Conservation (phyloP, 2,113 vertebrate species). For the Lates calcarifer region DNA sequence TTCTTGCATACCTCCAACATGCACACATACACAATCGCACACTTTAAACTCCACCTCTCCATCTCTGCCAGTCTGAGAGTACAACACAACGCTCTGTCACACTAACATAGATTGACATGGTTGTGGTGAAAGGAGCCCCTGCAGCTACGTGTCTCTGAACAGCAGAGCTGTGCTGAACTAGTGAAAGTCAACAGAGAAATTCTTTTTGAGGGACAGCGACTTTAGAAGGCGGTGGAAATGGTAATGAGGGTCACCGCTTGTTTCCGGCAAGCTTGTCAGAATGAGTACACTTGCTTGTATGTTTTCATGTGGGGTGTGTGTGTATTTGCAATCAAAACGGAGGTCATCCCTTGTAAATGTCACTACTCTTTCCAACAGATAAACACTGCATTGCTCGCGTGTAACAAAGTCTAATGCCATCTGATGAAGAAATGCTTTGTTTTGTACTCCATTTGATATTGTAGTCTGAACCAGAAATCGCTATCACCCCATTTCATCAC, state of each 20-base stretch:
- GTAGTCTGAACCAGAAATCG: slow-evolving; percentile 10
- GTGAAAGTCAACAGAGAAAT: slow-evolving; percentile 48
- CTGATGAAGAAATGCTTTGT: slow-evolving; percentile 24
- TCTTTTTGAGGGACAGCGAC: slow-evolving; percentile 17
- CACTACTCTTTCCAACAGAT: not conserved
- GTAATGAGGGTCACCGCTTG: slow-evolving; percentile 44
- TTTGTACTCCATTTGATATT: slow-evolving; percentile 37
- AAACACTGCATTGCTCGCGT: not conserved
- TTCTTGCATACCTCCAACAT: not conserved
- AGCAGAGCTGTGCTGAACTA: slow-evolving; percentile 23
- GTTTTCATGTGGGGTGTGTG: not conserved
- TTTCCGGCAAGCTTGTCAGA: slow-evolving; percentile 38
- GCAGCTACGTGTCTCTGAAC: slow-evolving; percentile 46
- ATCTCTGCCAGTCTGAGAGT: slow-evolving; percentile 31
- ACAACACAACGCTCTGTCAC: slow-evolving; percentile 39
- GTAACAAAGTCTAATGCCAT: slow-evolving; percentile 14
- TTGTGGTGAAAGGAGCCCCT: slow-evolving; percentile 41
- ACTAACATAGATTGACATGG: slow-evolving; percentile 54
- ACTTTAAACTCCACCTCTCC: slow-evolving; percentile 28
- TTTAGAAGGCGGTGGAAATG: slow-evolving; percentile 29
- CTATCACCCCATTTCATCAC: slow-evolving; percentile 53
- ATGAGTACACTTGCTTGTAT: not conserved
- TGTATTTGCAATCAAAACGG: slow-evolving; percentile 4
- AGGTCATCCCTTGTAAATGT: slow-evolving; percentile 24
- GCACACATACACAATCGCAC: not conserved